Percentiles rank a stretch among this genome's conserved stretches.
Evolutionary conservation across 1,140 invertebrate species (phyloP).

Genomic region (Metopolophium dirhodum): DNA sequence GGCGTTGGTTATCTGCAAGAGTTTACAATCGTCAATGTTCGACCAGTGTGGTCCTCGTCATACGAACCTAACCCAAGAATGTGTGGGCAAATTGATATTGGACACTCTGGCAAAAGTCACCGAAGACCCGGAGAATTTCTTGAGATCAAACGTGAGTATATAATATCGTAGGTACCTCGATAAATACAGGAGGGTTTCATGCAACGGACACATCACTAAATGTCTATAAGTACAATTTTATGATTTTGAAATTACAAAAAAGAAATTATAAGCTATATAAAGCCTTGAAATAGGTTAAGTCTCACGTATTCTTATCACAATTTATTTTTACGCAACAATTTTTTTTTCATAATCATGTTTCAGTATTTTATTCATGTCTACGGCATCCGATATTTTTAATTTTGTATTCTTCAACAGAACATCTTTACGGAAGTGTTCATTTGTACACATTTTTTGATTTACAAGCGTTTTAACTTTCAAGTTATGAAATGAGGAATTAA

Average conservation of each 20-base stretch:
- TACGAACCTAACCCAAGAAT: conserved; percentile 38
- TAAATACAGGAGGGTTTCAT: not conserved
- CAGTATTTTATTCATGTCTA: too few relatives aligned
- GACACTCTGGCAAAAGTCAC: not conserved
- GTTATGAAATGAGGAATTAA: too few relatives aligned
- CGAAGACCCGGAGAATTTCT: conserved; percentile 14
- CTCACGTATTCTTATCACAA: too few relatives aligned
- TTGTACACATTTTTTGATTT: too few relatives aligned
- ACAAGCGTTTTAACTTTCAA: too few relatives aligned
- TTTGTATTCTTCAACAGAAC: too few relatives aligned
- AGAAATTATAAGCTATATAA: too few relatives aligned
- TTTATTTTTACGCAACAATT: too few relatives aligned
- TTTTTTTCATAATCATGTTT: too few relatives aligned
- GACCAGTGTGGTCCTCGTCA: not conserved
- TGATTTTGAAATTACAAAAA: not conserved
- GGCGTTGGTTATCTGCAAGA: not conserved
- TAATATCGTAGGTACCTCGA: not conserved
- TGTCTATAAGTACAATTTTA: not conserved
- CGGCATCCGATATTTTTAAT: too few relatives aligned
- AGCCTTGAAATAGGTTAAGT: not conserved
- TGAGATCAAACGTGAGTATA: conserved; percentile 9
- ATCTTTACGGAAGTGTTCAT: too few relatives aligned
- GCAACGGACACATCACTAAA: not conserved
- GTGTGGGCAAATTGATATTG: conserved; percentile 30
- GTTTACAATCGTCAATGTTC: conserved; percentile 10